These are phyloP conservation scores for Mus spretus DNA, from an alignment of 2,797 vertebrate genomes.

Conservation along the genomic window DNA sequence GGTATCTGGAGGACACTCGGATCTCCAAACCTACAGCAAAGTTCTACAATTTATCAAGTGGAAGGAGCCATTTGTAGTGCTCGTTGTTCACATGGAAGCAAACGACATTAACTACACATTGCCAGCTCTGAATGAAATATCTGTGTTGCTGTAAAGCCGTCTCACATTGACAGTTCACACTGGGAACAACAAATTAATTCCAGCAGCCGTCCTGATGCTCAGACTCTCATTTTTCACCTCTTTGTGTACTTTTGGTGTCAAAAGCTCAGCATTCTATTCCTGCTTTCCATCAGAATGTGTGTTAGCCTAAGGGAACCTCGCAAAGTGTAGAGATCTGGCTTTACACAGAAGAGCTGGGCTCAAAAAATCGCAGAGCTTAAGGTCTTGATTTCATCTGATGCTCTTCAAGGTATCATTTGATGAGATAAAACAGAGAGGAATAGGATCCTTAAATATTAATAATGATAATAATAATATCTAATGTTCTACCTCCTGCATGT, in stretches of 20 bases:
- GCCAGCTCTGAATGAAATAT: slow-evolving; percentile 52
- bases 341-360: slow-evolving; percentile 42
- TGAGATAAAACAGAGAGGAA: neutral
- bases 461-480: neutral
- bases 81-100: slow-evolving; percentile 67
- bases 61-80: slow-evolving; percentile 79
- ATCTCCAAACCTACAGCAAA: slow-evolving; percentile 61
- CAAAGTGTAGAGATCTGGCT: slow-evolving; percentile 48
- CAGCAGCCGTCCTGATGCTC: slow-evolving; percentile 14
- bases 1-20: neutral
- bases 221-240: slow-evolving; percentile 84
- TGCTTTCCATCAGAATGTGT: slow-evolving; percentile 60
- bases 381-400: neutral
- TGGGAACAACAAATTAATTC: slow-evolving; percentile 84
- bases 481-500: neutral
- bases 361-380: neutral
- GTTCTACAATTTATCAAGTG: slow-evolving; percentile 77
- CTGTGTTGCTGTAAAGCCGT: slow-evolving; percentile 53
- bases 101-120: slow-evolving; percentile 70
- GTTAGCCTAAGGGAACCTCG: slow-evolving; percentile 67
- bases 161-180: slow-evolving; percentile 61
- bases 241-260: slow-evolving; percentile 78
- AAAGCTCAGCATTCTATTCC: slow-evolving; percentile 70
- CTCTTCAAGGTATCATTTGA: neutral
- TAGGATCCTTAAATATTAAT: neutral